Conservation (phyloP, 1,140 invertebrate genomes). For the Leptinotarsa texana region DNA sequence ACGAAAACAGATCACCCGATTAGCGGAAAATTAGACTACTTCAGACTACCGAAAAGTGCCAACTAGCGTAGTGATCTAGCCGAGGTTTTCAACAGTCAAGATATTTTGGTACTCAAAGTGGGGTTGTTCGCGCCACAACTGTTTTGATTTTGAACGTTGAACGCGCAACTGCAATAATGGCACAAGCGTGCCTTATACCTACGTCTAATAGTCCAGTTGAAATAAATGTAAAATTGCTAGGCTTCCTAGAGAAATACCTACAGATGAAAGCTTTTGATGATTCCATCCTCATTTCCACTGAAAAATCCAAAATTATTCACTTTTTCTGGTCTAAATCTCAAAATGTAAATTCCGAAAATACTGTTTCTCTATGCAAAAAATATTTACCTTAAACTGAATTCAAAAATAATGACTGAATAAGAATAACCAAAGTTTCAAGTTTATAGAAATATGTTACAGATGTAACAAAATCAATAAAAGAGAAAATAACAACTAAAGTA, state of each 20-base stretch:
- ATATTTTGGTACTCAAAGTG: constrained; percentile 25
- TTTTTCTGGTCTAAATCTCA: too few relatives aligned
- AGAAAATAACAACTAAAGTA: too few relatives aligned
- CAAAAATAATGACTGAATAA: too few relatives aligned
- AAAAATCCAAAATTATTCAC: not conserved
- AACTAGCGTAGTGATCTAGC: not conserved
- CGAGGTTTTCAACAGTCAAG: constrained; percentile 23
- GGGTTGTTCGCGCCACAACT: constrained; percentile 19
- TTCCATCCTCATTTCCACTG: not conserved
- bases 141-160: constrained; percentile 7
- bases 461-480: too few relatives aligned
- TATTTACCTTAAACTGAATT: too few relatives aligned
- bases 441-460: too few relatives aligned
- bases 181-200: not conserved
- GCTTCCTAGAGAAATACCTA: not conserved
- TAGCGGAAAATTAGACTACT: constrained; percentile 7
- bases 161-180: not conserved
- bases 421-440: too few relatives aligned
- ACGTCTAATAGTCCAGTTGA: too few relatives aligned
- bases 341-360: too few relatives aligned
- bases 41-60: not conserved
- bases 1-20: not conserved
- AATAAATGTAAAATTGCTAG: too few relatives aligned
- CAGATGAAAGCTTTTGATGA: not conserved
- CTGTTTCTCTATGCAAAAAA: too few relatives aligned